These are phyloP conservation scores for Python bivittatus DNA, from an alignment of 2,113 vertebrate species.

Conservation along the genomic window DNA sequence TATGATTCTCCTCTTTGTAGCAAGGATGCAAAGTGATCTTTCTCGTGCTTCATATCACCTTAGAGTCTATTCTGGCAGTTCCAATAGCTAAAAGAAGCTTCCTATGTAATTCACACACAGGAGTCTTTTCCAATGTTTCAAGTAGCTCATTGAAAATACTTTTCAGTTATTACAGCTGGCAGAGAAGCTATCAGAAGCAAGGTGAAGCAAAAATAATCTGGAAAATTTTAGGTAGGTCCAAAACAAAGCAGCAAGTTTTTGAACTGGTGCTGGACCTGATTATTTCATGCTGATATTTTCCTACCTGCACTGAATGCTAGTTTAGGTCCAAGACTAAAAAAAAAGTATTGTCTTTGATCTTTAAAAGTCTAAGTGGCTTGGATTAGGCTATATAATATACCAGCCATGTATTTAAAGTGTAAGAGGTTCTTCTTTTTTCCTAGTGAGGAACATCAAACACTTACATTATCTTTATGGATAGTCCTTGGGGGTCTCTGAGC, in stretches of 20 bases:
- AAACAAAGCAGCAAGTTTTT: background rate
- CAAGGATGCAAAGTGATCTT: background rate
- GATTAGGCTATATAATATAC: background rate
- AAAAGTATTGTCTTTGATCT: background rate
- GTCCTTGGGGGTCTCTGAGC: background rate
- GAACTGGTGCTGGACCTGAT: background rate
- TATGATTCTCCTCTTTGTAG: background rate
- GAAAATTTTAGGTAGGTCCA: background rate
- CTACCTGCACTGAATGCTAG: background rate
- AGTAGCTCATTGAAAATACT: background rate
- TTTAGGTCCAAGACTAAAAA: background rate
- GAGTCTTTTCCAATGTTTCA: background rate
- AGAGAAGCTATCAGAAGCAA: background rate
- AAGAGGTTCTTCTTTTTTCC: background rate
- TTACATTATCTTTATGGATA: background rate
- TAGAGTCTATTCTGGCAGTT: background rate
- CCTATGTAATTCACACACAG: background rate
- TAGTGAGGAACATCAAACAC: background rate
- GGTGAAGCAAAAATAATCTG: background rate
- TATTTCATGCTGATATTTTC: background rate
- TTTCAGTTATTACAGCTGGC: background rate
- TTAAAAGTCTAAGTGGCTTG: background rate
- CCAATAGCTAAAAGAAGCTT: background rate
- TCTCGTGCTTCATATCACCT: background rate
- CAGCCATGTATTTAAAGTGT: background rate